Percentiles rank a stretch among this genome's conserved stretches.
phyloP scores from a whole-genome alignment of 2,888 invertebrate species.

The Apocheima hispidaria region DNA sequence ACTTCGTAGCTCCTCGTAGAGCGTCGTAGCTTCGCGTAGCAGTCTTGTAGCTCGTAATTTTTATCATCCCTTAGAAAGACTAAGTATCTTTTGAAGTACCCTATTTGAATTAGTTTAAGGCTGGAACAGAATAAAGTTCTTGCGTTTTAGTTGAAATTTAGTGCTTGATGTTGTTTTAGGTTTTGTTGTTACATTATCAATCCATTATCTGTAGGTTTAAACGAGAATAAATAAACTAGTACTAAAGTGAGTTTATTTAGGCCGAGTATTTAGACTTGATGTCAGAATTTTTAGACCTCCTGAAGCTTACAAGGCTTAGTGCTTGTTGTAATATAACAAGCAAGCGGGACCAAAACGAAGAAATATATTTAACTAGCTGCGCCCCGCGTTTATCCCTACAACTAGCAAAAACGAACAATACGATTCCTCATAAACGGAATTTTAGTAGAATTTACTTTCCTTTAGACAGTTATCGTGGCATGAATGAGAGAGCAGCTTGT shows the following conservation, averaged over 20 bases:
- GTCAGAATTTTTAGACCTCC: too few species aligned
- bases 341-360: too few species aligned
- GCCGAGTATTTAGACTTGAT: not conserved
- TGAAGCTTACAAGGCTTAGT: too few species aligned
- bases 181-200: not conserved
- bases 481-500: conserved; percentile 49
- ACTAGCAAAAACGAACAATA: conserved; percentile 58
- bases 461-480: conserved; percentile 69
- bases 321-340: too few species aligned
- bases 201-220: not conserved
- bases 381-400: too few species aligned
- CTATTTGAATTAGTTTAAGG: conserved; percentile 21
- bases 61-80: conserved; percentile 16
- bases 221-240: not conserved
- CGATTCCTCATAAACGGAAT: conserved; percentile 66
- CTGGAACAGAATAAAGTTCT: conserved; percentile 14
- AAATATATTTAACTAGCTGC: too few species aligned
- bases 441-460: conserved; percentile 77
- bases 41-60: conserved; percentile 21
- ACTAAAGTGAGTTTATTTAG: too few species aligned
- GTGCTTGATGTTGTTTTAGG: conserved; percentile 19
- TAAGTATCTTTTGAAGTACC: conserved; percentile 15
- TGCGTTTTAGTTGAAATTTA: conserved; percentile 12
- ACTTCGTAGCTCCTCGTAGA: conserved; percentile 25
- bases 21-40: conserved; percentile 10